Evolutionary conservation across 1,140 invertebrate species (phyloP), one percentile per base, ranked within the genome.

Genomic region (Neuroterus valhalla): DNA sequence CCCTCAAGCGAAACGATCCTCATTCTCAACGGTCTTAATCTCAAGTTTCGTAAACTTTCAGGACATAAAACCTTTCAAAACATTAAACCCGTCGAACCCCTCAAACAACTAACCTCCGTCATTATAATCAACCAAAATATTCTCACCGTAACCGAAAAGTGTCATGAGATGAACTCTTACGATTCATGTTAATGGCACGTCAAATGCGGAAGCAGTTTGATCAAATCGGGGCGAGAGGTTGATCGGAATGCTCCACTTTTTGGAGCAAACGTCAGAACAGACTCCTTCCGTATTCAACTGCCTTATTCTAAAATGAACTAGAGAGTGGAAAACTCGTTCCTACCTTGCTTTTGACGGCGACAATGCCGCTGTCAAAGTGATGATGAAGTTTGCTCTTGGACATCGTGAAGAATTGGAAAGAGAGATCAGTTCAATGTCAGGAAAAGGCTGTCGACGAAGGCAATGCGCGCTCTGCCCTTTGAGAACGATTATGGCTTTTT

Each of bases 291-390:
- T 1, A 38, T 38, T 10, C 10, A 8, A 38, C 31, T 38, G 31
- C 31, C 31, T 38, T 8, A 8, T 38, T 38, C 6, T 38, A 38
- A 38, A 38, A 38, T 38, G 31, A 38, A 38, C 23, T 17, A 17
- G 48, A 70, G 31, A 19, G 15, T 38, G 12, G 42, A 26, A 52
- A 55, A 48, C 46, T 6, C 19, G 46, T 82, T 83, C 87, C 91
- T 89, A 94, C 93, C 91, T 94, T 94, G 89, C 93, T 94, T 88
- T 94, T 94, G 71, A 94, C 92, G 89, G 93, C 92, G 77, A 94
- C 92, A 87, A 91, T 91, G 86, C 90, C 91, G 84, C 91, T 92
- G 87, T 93, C 92, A 83, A 91, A 88, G 79, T 91, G 89, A 86
- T 91, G 91, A 74, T 93, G 92, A 78, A 93, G 91, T 90, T 93